These are phyloP conservation scores for Mus musculus DNA, from an alignment of 2,113 vertebrate genomes.

Conservation along the genomic window GRCm39 chr13:116797501-116798000, in stretches of 20 bases:
- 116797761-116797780: conserved; percentile 76
- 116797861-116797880: conserved; percentile 49
- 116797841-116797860: conserved; percentile 63
- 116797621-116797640: conserved; percentile 69
- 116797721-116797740: conserved; percentile 72
- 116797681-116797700: conserved; percentile 75
- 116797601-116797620: conserved; percentile 67
- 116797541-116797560: conserved; percentile 24
- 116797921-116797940: neutral
- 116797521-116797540: conserved; percentile 35
- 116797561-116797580: conserved; percentile 46
- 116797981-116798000: neutral
- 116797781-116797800: conserved; percentile 81
- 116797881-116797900: neutral
- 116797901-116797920: neutral
- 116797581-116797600: conserved; percentile 40
- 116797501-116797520: conserved; percentile 12
- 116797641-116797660: conserved; percentile 70
- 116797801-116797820: conserved; percentile 45
- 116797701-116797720: conserved; percentile 81
- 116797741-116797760: conserved; percentile 81
- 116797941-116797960: neutral
- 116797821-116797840: conserved; percentile 62
- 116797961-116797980: neutral
- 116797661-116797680: conserved; percentile 72